Conservation (phyloP, 2,113 vertebrate species). For the Etheostoma spectabile region DNA sequence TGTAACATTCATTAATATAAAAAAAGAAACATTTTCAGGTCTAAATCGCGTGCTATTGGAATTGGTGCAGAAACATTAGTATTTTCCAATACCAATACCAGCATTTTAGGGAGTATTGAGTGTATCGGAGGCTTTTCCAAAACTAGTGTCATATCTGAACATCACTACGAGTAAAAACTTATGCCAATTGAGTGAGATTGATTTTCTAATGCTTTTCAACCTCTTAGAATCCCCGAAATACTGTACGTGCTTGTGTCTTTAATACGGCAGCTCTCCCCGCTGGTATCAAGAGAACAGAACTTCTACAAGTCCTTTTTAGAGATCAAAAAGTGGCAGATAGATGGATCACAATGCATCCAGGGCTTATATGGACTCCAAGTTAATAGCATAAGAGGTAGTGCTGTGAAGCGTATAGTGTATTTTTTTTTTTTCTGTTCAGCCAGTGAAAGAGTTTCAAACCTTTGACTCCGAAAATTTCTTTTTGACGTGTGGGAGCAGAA, state of each 20-base stretch:
- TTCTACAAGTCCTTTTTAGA: not conserved
- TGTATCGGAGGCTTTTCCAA: too few relatives aligned
- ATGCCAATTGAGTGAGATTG: not conserved
- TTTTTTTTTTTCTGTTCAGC: not conserved
- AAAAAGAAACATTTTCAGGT: too few relatives aligned
- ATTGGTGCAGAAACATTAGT: too few relatives aligned
- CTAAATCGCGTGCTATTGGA: too few relatives aligned
- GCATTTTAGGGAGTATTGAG: too few relatives aligned
- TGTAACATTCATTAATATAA: too few relatives aligned
- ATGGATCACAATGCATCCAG: not conserved
- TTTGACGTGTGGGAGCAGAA: not conserved
- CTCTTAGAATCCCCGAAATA: not conserved
- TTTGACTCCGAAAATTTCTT: not conserved
- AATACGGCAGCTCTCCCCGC: not conserved
- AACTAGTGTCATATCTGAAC: too few relatives aligned
- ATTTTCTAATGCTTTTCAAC: not conserved
- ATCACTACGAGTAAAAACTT: not conserved
- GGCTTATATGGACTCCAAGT: not conserved
- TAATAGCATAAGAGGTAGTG: not conserved
- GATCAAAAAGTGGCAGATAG: constrained; percentile 4
- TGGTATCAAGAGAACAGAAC: constrained; percentile 9
- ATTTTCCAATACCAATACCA: too few relatives aligned
- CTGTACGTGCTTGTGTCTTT: not conserved
- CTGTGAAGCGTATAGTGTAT: not conserved
- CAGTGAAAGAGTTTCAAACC: not conserved